phyloP scores from a whole-genome alignment of 2,797 vertebrate species.

The Gymnoscopelus microlampas region DNA sequence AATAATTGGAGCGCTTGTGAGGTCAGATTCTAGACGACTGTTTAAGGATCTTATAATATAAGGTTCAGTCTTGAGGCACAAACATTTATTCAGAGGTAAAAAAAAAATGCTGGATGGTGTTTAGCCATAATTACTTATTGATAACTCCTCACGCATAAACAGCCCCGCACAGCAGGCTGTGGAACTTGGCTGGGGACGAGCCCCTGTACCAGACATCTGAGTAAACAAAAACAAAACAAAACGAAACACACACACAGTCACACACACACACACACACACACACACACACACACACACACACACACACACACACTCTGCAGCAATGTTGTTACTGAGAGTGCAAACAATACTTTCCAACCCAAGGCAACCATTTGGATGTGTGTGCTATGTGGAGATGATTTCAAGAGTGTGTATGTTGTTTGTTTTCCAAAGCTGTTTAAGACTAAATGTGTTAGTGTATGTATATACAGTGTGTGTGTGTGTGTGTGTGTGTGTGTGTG shows the following conservation, averaged over 20 bases:
- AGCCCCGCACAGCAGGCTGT: not conserved
- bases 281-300: constrained; percentile 22
- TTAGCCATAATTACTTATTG: constrained; percentile 39
- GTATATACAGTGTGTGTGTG: constrained; percentile 14
- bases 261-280: not conserved
- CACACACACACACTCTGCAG: constrained; percentile 27
- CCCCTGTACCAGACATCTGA: constrained; percentile 23
- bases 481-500: too few species aligned
- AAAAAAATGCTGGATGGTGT: constrained; percentile 27
- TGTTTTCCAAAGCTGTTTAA: constrained; percentile 44
- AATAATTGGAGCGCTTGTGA: constrained; percentile 36
- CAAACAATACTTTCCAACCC: constrained; percentile 22
- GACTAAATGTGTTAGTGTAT: constrained; percentile 31
- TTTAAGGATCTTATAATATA: not conserved
- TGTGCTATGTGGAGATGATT: constrained; percentile 7
- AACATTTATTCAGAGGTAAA: constrained; percentile 32
- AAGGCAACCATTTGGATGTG: constrained; percentile 29
- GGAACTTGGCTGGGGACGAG: constrained; percentile 8
- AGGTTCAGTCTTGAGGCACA: constrained; percentile 20
- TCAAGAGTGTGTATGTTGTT: constrained; percentile 30
- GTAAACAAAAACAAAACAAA: constrained; percentile 13
- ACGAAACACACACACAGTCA: not conserved
- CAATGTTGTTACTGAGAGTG: constrained; percentile 2
- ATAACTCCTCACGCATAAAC: constrained; percentile 35
- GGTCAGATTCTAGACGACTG: constrained; percentile 31